Percentiles rank a stretch among this genome's conserved stretches.
Conservation (phyloP, 2,888 invertebrate species). For the Spodoptera littoralis region DNA sequence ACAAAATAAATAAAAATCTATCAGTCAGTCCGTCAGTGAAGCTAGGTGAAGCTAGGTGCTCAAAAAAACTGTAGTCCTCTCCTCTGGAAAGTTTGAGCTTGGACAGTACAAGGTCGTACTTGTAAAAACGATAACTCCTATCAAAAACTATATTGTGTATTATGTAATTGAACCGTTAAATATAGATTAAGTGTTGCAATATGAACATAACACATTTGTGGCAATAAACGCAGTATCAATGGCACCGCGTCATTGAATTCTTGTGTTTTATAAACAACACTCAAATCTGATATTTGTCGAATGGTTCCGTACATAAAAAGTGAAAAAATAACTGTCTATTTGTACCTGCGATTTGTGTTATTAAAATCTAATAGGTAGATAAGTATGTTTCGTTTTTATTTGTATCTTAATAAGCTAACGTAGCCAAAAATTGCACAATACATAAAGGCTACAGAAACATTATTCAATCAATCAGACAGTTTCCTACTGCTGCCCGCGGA, state of each 20-base stretch:
- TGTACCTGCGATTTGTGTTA: too few species aligned
- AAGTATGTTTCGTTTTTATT: background rate
- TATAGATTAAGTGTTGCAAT: constrained; percentile 2
- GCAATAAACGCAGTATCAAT: constrained; percentile 14
- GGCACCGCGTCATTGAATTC: constrained; percentile 30
- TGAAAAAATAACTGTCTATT: too few species aligned
- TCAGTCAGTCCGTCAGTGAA: too few species aligned
- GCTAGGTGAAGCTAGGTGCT: too few species aligned
- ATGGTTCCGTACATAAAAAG: constrained; percentile 28
- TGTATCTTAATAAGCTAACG: background rate
- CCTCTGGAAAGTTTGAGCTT: too few species aligned
- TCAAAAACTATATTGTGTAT: too few species aligned
- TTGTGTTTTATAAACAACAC: constrained; percentile 22
- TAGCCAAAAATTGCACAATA: background rate
- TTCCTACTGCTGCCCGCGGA: constrained; percentile 17
- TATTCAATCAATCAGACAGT: background rate
- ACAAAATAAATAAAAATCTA: too few species aligned
- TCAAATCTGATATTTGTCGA: constrained; percentile 12
- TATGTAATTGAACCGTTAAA: too few species aligned
- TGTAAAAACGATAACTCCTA: too few species aligned
- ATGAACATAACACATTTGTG: background rate
- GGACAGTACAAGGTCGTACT: too few species aligned
- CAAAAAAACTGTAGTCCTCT: too few species aligned
- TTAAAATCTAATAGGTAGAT: too few species aligned
- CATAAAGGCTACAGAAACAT: background rate